phyloP scores from a whole-genome alignment of 2,113 vertebrate genomes.

The Gnathonemus longibarbis region DNA sequence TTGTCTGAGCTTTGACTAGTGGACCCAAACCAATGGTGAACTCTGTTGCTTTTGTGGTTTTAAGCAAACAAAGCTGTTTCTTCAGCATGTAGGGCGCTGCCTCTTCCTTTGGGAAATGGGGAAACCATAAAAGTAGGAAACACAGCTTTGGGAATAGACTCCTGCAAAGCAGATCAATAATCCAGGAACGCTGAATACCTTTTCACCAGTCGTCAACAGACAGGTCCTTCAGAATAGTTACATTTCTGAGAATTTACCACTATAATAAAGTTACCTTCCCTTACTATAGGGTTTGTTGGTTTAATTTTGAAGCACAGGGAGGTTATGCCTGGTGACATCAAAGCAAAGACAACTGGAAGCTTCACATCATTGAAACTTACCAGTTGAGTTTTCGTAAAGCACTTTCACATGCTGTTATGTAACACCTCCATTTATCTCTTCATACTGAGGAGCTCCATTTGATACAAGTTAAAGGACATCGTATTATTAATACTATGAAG shows the following conservation, averaged over 20 bases:
- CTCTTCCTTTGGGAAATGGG: background rate
- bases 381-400: background rate
- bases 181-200: background rate
- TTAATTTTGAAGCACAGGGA: background rate
- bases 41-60: background rate
- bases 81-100: background rate
- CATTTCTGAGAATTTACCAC: background rate
- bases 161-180: background rate
- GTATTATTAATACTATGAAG: constrained; percentile 36
- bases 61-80: background rate
- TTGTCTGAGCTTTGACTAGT: background rate
- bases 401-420: constrained; percentile 18
- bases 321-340: background rate
- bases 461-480: constrained; percentile 36
- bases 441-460: constrained; percentile 33
- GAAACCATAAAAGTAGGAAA: background rate
- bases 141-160: background rate
- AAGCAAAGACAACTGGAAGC: background rate
- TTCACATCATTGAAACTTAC: constrained; percentile 17
- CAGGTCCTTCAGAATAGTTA: background rate
- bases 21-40: background rate
- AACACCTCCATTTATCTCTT: constrained; percentile 32
- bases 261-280: background rate
- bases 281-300: background rate
- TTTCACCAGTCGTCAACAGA: background rate